Percentiles rank a stretch among this genome's conserved stretches.
phyloP scores from a whole-genome alignment of 2,113 vertebrate species.

The Campylorhamphus procurvoides region DNA sequence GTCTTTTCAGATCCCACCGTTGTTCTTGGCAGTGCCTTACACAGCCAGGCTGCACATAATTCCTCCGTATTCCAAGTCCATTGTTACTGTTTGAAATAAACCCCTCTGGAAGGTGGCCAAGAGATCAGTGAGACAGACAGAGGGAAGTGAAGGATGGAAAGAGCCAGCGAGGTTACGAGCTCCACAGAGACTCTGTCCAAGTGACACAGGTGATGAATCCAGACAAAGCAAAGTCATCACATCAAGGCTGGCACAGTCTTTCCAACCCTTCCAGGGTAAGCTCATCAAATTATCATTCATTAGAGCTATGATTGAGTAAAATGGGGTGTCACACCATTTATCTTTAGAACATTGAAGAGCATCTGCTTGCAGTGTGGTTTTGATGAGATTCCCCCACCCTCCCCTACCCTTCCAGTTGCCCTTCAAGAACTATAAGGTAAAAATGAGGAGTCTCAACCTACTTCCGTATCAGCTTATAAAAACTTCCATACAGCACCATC shows the following conservation, averaged over 20 bases:
- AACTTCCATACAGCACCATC: background rate
- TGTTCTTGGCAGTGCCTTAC: background rate
- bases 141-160: background rate
- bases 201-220: background rate
- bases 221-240: background rate
- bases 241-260: background rate
- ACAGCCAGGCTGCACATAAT: background rate
- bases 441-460: background rate
- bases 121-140: background rate
- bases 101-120: background rate
- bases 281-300: background rate
- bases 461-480: background rate
- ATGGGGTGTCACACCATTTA: background rate
- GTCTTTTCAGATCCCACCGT: background rate
- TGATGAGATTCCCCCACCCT: background rate
- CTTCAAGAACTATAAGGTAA: background rate
- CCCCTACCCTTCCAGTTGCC: background rate
- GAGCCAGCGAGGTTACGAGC: accelerated
- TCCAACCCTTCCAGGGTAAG: background rate
- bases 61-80: background rate
- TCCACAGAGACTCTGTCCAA: background rate
- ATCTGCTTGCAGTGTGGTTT: accelerated
- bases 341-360: background rate
- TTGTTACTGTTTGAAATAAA: background rate
- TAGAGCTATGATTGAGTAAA: background rate